Percentiles rank a stretch among this genome's conserved stretches.
Conservation (phyloP, 2,888 invertebrate species). For the Buathra laborator region DNA sequence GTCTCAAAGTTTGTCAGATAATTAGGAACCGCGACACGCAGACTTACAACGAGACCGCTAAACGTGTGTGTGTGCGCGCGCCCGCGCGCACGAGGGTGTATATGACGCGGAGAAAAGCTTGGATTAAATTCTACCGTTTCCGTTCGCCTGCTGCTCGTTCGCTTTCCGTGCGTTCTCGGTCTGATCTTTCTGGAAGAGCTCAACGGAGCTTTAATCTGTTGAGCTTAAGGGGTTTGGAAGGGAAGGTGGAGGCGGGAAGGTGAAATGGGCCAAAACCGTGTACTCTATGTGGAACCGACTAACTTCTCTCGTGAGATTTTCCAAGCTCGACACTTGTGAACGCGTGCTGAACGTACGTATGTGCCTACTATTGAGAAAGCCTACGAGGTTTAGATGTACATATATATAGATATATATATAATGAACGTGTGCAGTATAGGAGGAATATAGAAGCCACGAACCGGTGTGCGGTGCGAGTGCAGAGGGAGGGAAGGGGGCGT, state of each 20-base stretch:
- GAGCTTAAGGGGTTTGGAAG: constrained; percentile 43
- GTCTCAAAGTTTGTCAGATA: constrained; percentile 74
- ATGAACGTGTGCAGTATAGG: constrained; percentile 14
- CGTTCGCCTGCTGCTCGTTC: background rate
- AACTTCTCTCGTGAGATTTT: constrained; percentile 54
- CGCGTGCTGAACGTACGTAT: constrained; percentile 21
- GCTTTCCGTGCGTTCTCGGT: constrained; percentile 56
- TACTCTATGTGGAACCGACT: constrained; percentile 34
- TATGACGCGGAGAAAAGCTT: constrained; percentile 27
- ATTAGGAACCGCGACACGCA: constrained; percentile 74
- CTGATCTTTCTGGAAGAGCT: constrained; percentile 69
- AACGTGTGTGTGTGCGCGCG: background rate
- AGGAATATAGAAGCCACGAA: constrained; percentile 7
- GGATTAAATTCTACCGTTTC: constrained; percentile 72
- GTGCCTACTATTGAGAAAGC: constrained; percentile 16
- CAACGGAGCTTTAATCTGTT: constrained; percentile 77
- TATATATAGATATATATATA: background rate
- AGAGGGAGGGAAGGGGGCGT: constrained; percentile 24
- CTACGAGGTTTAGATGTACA: background rate
- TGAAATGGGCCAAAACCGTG: constrained; percentile 2
- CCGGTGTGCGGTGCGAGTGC: constrained; percentile 1
- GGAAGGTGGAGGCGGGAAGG: background rate
- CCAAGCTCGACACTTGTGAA: constrained; percentile 29
- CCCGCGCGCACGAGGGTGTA: background rate
- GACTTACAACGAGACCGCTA: background rate